Evolutionary conservation across 2,797 vertebrate species (phyloP).

Genomic region (Dendrocincla fuliginosa): DNA sequence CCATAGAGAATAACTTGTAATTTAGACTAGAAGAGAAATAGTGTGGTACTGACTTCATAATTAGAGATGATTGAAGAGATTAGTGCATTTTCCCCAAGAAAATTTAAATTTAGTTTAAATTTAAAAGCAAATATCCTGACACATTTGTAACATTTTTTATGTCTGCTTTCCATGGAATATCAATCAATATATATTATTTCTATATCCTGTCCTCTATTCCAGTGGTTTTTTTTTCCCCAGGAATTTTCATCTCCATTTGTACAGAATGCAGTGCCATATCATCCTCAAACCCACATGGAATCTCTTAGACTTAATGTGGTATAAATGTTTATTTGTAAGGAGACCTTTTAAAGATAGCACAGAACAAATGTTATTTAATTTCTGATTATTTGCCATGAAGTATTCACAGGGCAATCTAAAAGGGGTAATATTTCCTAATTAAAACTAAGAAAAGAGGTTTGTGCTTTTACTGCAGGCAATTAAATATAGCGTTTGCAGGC

Average conservation of each 20-base stretch:
- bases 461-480: constrained; percentile 19
- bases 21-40: not conserved
- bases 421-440: constrained; percentile 52
- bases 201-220: not conserved
- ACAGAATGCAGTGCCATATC: not conserved
- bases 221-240: not conserved
- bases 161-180: not conserved
- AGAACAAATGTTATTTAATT: constrained; percentile 3
- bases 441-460: constrained; percentile 28
- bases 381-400: constrained; percentile 14
- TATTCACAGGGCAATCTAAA: constrained; percentile 14
- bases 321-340: constrained; percentile 1
- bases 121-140: not conserved
- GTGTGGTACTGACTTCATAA: not conserved
- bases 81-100: not conserved
- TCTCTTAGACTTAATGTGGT: not conserved
- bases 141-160: not conserved
- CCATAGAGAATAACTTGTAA: not conserved
- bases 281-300: not conserved
- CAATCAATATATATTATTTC: not conserved
- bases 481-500: constrained; percentile 45
- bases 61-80: not conserved
- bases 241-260: not conserved
- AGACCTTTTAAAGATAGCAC: not conserved
- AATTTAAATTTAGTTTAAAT: not conserved